Evolutionary conservation across 2,113 vertebrate species (phyloP), one percentile per base, ranked within the genome.

Genomic region (Dendrocopos noguchii): DNA sequence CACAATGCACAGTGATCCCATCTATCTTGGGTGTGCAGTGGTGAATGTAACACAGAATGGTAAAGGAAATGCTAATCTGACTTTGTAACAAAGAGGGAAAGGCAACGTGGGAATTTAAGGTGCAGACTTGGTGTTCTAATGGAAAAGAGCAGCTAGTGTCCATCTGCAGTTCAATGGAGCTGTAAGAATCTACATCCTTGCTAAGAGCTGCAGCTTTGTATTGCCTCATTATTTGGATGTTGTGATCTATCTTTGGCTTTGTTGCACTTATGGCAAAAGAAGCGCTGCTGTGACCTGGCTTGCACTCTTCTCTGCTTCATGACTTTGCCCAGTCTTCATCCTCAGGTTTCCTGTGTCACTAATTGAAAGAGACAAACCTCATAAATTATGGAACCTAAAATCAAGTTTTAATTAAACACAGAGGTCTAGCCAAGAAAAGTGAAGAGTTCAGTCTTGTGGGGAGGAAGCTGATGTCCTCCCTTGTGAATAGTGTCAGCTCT

Each of bases 21-120:
- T 64, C 27, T 25, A 83, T 90, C 78, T 93, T 59, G 59, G 55
- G 34, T 16, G 6, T 18, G 21, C 18, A 50, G 33, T 10, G 25
- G 28, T 16, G 56, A 60, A 17, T 71, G 25, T 15, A 85, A 52
- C 21, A 60, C 7, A 39, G 76, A 74, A 74, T 36, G 50, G 72
- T 47, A 63, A 91, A 90, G 33, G 27, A 87, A 76, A 77, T 90
- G 57, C 21, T 74, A 28, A 82, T 93, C 59, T 77, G 64, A 50
- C 21, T 75, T 83, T 66, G 17, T 9, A 55, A 66, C 17, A 63
- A 70, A 63, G 44, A 80, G 24, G 71, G 53, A 39, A 72, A 68
- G 22, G 59, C 28, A 88, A 44, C 2, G 78, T 44, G 59, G 31
- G 34, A 66, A 76, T 60, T 19, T 27, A 7, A 80, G 67, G 8